Evolutionary conservation across 2,888 invertebrate species (phyloP).

Genomic region (Cactoblastis cactorum): DNA sequence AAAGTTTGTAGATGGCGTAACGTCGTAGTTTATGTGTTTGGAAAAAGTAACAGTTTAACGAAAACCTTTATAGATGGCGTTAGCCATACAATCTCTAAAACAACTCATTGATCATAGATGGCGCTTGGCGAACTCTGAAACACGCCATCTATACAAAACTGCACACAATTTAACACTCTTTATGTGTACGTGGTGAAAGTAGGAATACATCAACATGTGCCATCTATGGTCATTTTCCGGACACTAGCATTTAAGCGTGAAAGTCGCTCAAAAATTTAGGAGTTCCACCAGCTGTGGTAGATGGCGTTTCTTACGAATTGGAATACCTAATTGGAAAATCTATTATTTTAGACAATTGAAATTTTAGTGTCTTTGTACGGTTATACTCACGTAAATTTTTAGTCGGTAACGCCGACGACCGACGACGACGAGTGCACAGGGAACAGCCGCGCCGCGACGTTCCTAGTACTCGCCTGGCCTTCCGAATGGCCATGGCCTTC

Average conservation of each 20-base stretch:
- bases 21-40: not conserved
- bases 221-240: not conserved
- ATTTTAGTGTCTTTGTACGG: too few species aligned
- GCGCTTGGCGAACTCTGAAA: not conserved
- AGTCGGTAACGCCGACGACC: too few species aligned
- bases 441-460: too few species aligned
- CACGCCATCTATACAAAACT: not conserved
- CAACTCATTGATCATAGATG: not conserved
- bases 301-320: not conserved
- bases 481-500: too few species aligned
- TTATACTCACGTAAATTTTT: too few species aligned
- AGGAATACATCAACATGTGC: too few species aligned
- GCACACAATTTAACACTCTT: not conserved
- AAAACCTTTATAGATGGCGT: not conserved
- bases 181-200: too few species aligned
- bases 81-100: not conserved
- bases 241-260: not conserved
- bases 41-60: too few species aligned
- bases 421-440: too few species aligned
- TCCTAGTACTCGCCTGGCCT: too few species aligned
- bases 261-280: not conserved
- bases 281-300: not conserved
- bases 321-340: not conserved
- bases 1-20: not conserved
- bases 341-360: too few species aligned